A percentile compares a stretch with the other conserved stretches of the same genome.
phyloP scores from a whole-genome alignment of 1,140 invertebrate genomes.

The Pogonomyrmex californicus region DNA sequence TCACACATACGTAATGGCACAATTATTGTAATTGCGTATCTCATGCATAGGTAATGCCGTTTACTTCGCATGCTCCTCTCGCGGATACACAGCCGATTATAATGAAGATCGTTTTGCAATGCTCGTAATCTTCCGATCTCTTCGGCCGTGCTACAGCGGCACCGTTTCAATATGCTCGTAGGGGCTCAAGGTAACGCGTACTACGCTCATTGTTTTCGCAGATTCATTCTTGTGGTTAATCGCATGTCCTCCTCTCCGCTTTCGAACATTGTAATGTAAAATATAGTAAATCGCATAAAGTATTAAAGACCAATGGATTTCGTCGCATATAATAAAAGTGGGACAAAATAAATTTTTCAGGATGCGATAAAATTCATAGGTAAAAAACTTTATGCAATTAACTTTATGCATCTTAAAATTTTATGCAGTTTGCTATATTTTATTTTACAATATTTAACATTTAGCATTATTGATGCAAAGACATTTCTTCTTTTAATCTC shows the following conservation, averaged over 20 bases:
- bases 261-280: not conserved
- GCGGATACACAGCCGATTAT: slow-evolving; percentile 58
- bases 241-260: not conserved
- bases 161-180: slow-evolving; percentile 17
- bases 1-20: slow-evolving; percentile 35
- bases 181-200: slow-evolving; percentile 53
- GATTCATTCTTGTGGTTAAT: slow-evolving; percentile 28
- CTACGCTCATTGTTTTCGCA: slow-evolving; percentile 34
- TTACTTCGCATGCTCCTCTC: slow-evolving; percentile 46
- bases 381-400: no score
- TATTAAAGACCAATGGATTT: not conserved
- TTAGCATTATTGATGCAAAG: no score
- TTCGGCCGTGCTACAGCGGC: not conserved
- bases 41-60: slow-evolving; percentile 60
- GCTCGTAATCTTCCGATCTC: slow-evolving; percentile 59
- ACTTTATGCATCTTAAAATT: no score
- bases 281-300: not conserved
- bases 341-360: not conserved
- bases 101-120: slow-evolving; percentile 65
- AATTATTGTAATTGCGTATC: slow-evolving; percentile 60
- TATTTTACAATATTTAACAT: no score
- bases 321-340: not conserved
- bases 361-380: not conserved
- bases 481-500: no score
- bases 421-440: no score